A percentile compares a stretch with the other conserved stretches of the same genome.
Conservation (phyloP, 2,113 vertebrate genomes). For the Alouatta palliata region DNA sequence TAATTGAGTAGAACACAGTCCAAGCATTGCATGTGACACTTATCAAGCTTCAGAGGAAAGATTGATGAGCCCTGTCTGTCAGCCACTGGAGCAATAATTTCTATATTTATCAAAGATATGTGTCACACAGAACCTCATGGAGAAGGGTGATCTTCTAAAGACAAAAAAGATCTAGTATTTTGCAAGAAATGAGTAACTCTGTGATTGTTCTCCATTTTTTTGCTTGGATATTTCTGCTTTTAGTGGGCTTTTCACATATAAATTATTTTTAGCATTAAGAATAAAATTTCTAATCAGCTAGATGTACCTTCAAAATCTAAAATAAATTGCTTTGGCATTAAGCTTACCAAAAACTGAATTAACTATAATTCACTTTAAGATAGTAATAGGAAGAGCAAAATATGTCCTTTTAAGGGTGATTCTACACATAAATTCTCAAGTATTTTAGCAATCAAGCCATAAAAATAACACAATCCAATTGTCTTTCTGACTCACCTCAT, state of each 20-base stretch:
- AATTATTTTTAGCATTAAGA: constrained; percentile 45
- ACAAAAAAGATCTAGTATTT: neutral
- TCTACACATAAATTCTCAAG: neutral
- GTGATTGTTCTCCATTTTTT: neutral
- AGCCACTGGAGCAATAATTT: constrained; percentile 5
- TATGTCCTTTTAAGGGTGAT: neutral
- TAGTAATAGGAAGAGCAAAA: constrained; percentile 22
- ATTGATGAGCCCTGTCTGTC: neutral
- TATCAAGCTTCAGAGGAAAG: neutral
- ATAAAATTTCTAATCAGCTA: constrained; percentile 6
- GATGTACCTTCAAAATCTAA: neutral
- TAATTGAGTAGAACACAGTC: neutral
- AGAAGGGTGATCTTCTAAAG: neutral
- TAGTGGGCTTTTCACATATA: neutral
- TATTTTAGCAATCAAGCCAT: neutral
- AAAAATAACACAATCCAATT: neutral
- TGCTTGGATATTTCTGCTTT: neutral
- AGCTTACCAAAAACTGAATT: neutral
- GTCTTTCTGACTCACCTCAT: constrained; percentile 11
- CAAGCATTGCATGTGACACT: neutral
- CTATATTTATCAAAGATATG: neutral
- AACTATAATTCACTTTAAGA: neutral
- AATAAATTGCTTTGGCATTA: neutral
- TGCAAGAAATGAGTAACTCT: neutral
- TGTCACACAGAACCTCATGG: neutral